phyloP scores from a whole-genome alignment of 2,113 vertebrate species.

The Passer montanus region DNA sequence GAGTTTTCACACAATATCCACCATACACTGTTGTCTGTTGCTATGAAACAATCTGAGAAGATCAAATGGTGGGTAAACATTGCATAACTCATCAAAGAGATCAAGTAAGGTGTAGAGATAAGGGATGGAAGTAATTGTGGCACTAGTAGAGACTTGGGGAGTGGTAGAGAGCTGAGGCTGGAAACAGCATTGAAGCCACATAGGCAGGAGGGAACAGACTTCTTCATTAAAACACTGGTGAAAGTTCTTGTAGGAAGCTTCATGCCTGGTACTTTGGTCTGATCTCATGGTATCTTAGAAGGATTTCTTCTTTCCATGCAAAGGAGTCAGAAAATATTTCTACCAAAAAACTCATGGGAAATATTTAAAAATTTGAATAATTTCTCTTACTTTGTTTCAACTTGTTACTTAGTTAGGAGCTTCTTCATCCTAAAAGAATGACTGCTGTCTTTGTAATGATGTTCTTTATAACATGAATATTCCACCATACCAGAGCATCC shows the following conservation, averaged over 20 bases:
- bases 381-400: not conserved
- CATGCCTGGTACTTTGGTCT: fast-evolving
- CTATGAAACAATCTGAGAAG: slow-evolving; percentile 25
- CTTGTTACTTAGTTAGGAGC: not conserved
- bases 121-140: not conserved
- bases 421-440: not conserved
- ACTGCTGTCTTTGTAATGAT: not conserved
- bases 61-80: slow-evolving; percentile 43
- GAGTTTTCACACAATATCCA: not conserved
- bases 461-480: not conserved
- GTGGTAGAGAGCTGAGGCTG: not conserved
- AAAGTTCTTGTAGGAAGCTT: not conserved
- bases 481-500: not conserved
- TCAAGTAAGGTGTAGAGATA: not conserved
- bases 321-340: not conserved
- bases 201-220: not conserved
- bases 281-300: not conserved
- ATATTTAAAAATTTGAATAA: not conserved
- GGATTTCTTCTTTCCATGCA: not conserved
- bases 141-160: not conserved
- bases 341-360: not conserved
- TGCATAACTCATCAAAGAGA: slow-evolving; percentile 33
- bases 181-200: fast-evolving
- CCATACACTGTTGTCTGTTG: slow-evolving; percentile 28
- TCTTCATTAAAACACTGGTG: not conserved